A percentile compares a stretch with the other conserved stretches of the same genome.
phyloP scores from a whole-genome alignment of 2,113 vertebrate species.

The Neolamprologus fasciatus region DNA sequence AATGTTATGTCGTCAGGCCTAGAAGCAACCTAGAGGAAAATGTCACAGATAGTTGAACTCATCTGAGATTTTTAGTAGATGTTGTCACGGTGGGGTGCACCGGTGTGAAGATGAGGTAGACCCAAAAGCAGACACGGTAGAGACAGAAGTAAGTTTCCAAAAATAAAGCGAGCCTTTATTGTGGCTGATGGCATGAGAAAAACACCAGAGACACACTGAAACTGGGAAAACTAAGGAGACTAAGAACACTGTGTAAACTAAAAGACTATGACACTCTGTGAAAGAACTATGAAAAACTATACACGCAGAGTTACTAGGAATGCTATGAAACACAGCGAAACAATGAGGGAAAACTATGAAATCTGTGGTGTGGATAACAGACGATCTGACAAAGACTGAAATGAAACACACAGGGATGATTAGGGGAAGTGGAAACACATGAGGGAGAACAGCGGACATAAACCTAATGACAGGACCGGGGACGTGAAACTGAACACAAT shows the following conservation, averaged over 20 bases:
- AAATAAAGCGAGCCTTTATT: not conserved
- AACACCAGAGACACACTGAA: not conserved
- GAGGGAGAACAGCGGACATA: not conserved
- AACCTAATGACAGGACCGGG: not conserved
- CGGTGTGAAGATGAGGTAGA: not conserved
- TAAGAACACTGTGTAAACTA: not conserved
- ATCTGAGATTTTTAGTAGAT: not conserved
- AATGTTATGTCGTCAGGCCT: not conserved
- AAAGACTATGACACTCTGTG: not conserved
- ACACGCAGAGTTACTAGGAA: not conserved
- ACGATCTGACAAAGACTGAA: not conserved
- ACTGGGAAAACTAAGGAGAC: not conserved
- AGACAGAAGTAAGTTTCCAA: not conserved
- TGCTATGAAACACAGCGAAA: rapidly evolving
- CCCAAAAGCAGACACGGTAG: not conserved
- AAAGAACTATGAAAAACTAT: not conserved
- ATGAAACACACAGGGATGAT: not conserved
- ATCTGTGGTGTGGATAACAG: not conserved
- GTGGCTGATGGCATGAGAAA: rapidly evolving
- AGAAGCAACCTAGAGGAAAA: not conserved
- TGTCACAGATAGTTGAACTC: not conserved
- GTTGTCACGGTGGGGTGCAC: rapidly evolving
- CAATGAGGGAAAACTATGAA: not conserved
- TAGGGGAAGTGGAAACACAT: not conserved
- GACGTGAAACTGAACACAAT: not conserved